phyloP scores from a whole-genome alignment of 2,797 vertebrate species.

The Crenichthys baileyi region DNA sequence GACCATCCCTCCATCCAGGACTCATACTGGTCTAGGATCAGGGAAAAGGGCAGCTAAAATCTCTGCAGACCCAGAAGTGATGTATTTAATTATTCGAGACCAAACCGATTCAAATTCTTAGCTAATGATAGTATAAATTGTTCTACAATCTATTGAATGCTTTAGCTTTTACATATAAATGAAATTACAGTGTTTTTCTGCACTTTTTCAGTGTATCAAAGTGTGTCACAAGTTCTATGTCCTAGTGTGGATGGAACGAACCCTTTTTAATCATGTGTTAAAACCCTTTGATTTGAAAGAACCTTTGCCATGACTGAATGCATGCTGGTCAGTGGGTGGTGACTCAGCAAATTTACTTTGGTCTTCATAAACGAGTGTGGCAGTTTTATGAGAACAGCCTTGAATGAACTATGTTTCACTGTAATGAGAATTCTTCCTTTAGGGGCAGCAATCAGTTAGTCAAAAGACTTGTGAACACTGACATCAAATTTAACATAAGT shows the following conservation, averaged over 20 bases:
- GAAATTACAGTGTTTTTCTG: neutral
- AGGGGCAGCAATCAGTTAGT: slow-evolving; percentile 40
- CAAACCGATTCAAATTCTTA: neutral
- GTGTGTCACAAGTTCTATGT: neutral
- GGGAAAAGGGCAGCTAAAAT: no score
- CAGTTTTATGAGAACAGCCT: slow-evolving; percentile 36
- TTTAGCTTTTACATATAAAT: neutral
- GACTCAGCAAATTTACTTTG: slow-evolving; percentile 7
- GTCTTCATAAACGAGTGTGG: slow-evolving; percentile 11
- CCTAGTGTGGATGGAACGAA: neutral
- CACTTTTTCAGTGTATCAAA: neutral
- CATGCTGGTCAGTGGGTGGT: neutral
- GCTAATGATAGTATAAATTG: neutral
- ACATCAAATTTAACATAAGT: slow-evolving; percentile 40
- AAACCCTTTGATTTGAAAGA: neutral
- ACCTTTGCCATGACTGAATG: neutral
- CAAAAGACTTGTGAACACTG: slow-evolving; percentile 32
- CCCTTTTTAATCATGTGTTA: neutral
- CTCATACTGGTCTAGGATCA: no score
- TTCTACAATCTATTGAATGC: neutral
- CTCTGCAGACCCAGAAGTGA: no score
- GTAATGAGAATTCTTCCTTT: slow-evolving; percentile 43
- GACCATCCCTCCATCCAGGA: no score
- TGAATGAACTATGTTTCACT: slow-evolving; percentile 33
- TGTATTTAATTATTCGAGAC: no score